A percentile compares a stretch with the other conserved stretches of the same genome.
phyloP scores from a whole-genome alignment of 2,797 vertebrate genomes.

The Pipistrellus nathusii region DNA sequence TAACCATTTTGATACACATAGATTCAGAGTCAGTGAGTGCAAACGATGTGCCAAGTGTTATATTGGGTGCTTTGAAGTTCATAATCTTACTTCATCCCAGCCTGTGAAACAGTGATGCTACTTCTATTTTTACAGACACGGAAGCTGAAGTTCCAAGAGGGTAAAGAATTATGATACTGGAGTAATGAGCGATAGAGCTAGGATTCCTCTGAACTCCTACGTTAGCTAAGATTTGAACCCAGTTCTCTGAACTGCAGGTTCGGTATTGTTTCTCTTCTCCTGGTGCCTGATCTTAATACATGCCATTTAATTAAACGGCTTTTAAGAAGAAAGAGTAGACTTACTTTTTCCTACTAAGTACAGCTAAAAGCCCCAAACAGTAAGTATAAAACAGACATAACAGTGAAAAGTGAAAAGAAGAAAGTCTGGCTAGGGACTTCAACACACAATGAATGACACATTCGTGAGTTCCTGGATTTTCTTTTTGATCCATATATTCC shows the following conservation, averaged over 20 bases:
- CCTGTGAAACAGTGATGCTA: not conserved
- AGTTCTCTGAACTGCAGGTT: constrained; percentile 27
- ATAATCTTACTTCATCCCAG: constrained; percentile 8
- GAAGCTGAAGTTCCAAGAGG: constrained; percentile 40
- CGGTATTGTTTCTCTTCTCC: not conserved
- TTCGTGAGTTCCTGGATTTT: constrained; percentile 41
- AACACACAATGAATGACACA: not conserved
- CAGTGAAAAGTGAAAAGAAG: not conserved
- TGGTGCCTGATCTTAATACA: not conserved
- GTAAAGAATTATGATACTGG: constrained; percentile 22
- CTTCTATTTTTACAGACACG: constrained; percentile 1
- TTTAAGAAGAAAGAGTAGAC: not conserved
- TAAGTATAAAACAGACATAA: constrained; percentile 32
- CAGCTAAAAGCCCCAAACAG: not conserved
- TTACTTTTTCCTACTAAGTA: not conserved
- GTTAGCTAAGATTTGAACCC: constrained; percentile 31
- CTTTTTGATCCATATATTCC: not conserved
- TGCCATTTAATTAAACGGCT: not conserved
- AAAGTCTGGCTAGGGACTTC: not conserved
- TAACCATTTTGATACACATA: constrained; percentile 36
- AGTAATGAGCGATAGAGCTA: constrained; percentile 10
- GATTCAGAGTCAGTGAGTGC: not conserved
- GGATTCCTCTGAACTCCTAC: constrained; percentile 6
- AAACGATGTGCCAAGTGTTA: not conserved
- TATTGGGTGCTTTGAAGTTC: constrained; percentile 18